Conservation (phyloP, 2,797 vertebrate genomes). For the Chloroceryle amazona region DNA sequence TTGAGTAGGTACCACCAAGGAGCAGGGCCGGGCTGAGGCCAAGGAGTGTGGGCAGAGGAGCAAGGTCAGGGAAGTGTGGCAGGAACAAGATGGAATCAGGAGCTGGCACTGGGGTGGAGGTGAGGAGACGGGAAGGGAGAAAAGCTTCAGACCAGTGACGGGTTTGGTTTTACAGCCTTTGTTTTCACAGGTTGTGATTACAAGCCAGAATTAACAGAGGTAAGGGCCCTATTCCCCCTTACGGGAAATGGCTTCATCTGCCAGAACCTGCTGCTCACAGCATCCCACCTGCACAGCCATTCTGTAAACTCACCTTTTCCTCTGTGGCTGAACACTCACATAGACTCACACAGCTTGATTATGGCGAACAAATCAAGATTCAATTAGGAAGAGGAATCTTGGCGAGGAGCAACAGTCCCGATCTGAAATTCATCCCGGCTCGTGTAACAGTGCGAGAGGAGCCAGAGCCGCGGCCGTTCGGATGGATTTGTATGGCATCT, state of each 20-base stretch:
- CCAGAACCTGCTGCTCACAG: background rate
- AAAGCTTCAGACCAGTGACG: background rate
- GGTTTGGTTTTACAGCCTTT: background rate
- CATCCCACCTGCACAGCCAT: background rate
- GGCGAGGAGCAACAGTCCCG: background rate
- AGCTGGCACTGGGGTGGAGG: background rate
- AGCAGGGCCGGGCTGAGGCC: background rate
- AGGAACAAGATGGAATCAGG: background rate
- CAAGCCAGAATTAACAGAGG: background rate
- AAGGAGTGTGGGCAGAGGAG: background rate
- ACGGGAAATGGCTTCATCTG: background rate
- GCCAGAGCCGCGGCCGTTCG: background rate
- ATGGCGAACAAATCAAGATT: background rate
- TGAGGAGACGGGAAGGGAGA: background rate
- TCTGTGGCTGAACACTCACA: background rate
- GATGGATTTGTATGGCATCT: background rate
- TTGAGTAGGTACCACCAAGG: background rate
- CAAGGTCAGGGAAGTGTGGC: accelerated
- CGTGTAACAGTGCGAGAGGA: background rate
- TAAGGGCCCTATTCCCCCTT: background rate
- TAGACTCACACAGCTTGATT: background rate
- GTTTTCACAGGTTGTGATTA: background rate
- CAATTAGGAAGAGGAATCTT: background rate
- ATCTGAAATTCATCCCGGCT: background rate
- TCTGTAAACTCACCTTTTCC: background rate